Percentiles rank a stretch among this genome's conserved stretches.
These are phyloP conservation scores for Melitaea cinxia DNA, from an alignment of 1,140 invertebrate genomes.

Conservation along the genomic window DNA sequence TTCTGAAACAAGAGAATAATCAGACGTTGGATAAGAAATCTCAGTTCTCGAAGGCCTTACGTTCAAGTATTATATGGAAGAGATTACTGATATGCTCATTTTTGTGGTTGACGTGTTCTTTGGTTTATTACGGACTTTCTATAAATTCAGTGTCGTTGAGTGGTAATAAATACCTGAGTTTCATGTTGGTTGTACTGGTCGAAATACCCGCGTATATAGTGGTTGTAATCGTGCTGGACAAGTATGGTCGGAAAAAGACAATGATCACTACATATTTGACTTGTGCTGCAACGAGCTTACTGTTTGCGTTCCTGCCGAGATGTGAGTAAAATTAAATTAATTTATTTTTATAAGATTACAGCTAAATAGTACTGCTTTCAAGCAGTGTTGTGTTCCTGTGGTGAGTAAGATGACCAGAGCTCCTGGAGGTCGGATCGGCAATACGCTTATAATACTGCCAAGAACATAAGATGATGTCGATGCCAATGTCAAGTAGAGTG, in stretches of 20 bases:
- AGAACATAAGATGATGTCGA: too few relatives aligned
- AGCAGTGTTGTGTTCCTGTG: too few relatives aligned
- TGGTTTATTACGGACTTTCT: conserved; percentile 92
- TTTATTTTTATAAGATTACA: too few relatives aligned
- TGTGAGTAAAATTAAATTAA: conserved; percentile 56
- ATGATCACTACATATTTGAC: conserved; percentile 64
- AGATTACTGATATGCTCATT: conserved; percentile 86
- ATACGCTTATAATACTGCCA: too few relatives aligned
- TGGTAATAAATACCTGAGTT: conserved; percentile 86
- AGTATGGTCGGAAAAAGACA: conserved; percentile 83
- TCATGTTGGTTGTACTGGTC: conserved; percentile 85
- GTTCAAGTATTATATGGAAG: conserved; percentile 84
- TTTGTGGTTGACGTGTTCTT: conserved; percentile 87
- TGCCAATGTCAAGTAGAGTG: too few relatives aligned
- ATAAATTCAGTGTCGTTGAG: conserved; percentile 90
- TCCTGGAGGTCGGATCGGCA: too few relatives aligned
- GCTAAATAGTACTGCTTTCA: too few relatives aligned
- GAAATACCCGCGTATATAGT: conserved; percentile 89
- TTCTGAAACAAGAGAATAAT: conserved; percentile 61
- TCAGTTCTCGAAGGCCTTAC: conserved; percentile 72
- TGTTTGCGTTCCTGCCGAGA: conserved; percentile 75
- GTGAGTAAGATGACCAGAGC: too few relatives aligned
- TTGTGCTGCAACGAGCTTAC: conserved; percentile 66
- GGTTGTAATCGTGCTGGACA: conserved; percentile 85
- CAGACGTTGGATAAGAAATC: conserved; percentile 61